A percentile compares a stretch with the other conserved stretches of the same genome.
phyloP scores from a whole-genome alignment of 2,888 invertebrate genomes.

The Amitus sp. region DNA sequence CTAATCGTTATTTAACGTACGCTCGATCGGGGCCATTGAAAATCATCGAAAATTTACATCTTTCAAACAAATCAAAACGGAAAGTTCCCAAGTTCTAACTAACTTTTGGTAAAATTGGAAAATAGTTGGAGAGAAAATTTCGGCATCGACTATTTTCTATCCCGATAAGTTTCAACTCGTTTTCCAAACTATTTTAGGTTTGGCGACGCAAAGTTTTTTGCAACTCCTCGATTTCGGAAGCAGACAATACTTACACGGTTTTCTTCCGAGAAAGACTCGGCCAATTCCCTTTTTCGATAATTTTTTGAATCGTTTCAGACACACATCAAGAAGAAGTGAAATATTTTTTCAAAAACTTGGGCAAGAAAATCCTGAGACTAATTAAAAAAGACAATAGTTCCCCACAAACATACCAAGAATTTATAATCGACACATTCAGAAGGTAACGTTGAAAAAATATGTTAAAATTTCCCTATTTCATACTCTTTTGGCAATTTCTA shows the following conservation, averaged over 20 bases:
- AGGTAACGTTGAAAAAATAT: conserved; percentile 58
- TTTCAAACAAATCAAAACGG: neutral
- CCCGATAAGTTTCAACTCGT: too few relatives aligned
- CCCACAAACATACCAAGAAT: conserved; percentile 71
- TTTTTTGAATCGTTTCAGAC: conserved; percentile 52
- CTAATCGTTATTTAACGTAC: conserved; percentile 37
- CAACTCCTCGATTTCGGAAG: too few relatives aligned
- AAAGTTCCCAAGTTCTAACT: neutral
- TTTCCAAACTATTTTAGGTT: too few relatives aligned
- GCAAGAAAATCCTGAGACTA: conserved; percentile 75
- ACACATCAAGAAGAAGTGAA: conserved; percentile 73
- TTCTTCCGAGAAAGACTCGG: too few relatives aligned
- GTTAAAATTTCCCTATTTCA: neutral
- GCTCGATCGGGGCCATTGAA: conserved; percentile 29
- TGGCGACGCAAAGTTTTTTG: too few relatives aligned
- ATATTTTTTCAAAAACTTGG: conserved; percentile 75
- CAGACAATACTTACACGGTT: too few relatives aligned
- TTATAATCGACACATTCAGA: conserved; percentile 75
- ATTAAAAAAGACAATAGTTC: conserved; percentile 71
- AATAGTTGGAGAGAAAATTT: too few relatives aligned
- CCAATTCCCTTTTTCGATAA: too few relatives aligned
- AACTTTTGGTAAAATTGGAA: too few relatives aligned
- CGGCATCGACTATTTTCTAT: too few relatives aligned
- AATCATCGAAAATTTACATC: conserved; percentile 2
- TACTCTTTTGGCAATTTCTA: too few relatives aligned